phyloP scores from a whole-genome alignment of 1,140 invertebrate genomes.

The Drosophila sp. region DNA sequence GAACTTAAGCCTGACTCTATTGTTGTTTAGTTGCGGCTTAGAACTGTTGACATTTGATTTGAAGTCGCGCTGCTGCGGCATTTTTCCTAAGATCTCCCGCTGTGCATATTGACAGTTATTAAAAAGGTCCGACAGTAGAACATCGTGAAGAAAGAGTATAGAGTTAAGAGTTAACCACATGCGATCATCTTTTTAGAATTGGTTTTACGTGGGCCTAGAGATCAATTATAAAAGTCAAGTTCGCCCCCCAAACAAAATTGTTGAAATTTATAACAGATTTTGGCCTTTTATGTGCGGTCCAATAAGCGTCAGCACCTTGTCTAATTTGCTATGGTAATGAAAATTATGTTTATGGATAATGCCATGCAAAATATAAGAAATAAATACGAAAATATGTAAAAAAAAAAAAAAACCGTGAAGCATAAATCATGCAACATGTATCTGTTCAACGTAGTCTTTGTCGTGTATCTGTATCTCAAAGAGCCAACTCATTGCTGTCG shows the following conservation, averaged over 20 bases:
- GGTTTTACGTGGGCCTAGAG: constrained; percentile 31
- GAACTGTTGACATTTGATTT: constrained; percentile 78
- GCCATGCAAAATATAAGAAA: constrained; percentile 66
- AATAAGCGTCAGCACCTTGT: constrained; percentile 83
- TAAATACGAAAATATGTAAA: constrained; percentile 8
- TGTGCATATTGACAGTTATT: constrained; percentile 69
- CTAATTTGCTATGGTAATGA: constrained; percentile 84
- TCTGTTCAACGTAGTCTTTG: neutral
- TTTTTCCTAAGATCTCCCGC: constrained; percentile 50
- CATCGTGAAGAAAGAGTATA: constrained; percentile 2
- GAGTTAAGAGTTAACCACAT: constrained; percentile 22
- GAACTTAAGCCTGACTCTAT: constrained; percentile 42
- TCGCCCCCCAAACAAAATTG: constrained; percentile 19
- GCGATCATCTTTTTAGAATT: constrained; percentile 42
- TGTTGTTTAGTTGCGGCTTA: constrained; percentile 47
- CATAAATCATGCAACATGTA: constrained; percentile 72
- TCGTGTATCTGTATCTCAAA: constrained; percentile 1
- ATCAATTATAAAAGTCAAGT: constrained; percentile 26
- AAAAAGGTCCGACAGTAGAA: constrained; percentile 33
- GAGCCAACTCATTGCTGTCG: constrained; percentile 51
- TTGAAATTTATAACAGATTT: constrained; percentile 63
- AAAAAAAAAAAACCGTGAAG: constrained; percentile 32
- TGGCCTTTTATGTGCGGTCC: constrained; percentile 38
- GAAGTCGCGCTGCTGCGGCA: constrained; percentile 42
- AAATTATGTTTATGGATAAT: constrained; percentile 75